Conservation (phyloP, 1,140 invertebrate species). For the Coelopa frigida region DNA sequence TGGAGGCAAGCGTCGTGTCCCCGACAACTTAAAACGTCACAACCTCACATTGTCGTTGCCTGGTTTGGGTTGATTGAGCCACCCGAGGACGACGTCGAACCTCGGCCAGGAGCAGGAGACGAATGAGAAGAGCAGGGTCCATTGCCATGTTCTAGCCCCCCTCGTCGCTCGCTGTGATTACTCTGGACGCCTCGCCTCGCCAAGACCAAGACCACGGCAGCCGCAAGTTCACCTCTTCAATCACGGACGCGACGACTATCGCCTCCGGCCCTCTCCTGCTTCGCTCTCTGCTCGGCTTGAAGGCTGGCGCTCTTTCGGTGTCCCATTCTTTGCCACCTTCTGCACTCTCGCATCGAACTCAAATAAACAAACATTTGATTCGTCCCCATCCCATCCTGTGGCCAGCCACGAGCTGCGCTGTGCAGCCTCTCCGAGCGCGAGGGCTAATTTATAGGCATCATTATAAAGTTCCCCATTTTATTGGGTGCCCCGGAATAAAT, state of each 20-base stretch:
- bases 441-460: conserved; percentile 10
- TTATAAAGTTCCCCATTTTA: conserved; percentile 14
- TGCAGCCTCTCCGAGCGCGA: not conserved
- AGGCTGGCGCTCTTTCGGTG: not conserved
- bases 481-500: conserved; percentile 12
- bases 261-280: not conserved
- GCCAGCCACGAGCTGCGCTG: not conserved
- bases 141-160: not conserved
- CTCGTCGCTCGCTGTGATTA: not conserved
- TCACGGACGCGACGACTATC: conserved; percentile 1
- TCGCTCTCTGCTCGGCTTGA: not conserved
- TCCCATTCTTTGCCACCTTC: not conserved
- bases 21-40: not conserved
- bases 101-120: not conserved
- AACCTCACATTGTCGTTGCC: not conserved
- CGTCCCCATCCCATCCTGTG: not conserved
- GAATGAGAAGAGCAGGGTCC: not conserved
- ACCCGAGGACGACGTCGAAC: no score
- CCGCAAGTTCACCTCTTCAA: conserved; percentile 4
- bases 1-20: not conserved
- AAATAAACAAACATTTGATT: not conserved
- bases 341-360: not conserved
- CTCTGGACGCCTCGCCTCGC: conserved; percentile 2
- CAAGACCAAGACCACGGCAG: no score
- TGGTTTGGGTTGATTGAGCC: conserved; percentile 1